phyloP scores from a whole-genome alignment of 2,888 invertebrate species.

The Apoda limacodes region DNA sequence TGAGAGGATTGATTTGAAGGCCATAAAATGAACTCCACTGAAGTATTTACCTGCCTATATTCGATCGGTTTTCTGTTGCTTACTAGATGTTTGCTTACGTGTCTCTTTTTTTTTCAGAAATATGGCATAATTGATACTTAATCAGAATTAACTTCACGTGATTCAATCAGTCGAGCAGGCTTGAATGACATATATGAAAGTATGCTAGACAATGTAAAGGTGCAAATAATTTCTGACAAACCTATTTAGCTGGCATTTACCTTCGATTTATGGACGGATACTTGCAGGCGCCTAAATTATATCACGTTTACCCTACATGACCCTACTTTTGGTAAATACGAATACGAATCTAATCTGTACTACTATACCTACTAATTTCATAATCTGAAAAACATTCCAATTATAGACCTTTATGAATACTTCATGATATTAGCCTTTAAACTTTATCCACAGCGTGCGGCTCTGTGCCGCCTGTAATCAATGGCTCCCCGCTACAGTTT shows the following conservation, averaged over 20 bases:
- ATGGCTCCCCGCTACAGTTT: no score
- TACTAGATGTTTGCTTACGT: no score
- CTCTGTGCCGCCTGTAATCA: no score
- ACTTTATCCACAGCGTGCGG: no score
- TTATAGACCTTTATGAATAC: neutral
- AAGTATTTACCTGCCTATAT: no score
- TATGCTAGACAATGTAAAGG: constrained; percentile 1
- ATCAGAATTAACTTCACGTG: constrained; percentile 1
- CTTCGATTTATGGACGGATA: constrained; percentile 3
- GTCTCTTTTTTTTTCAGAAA: constrained; percentile 5
- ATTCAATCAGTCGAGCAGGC: neutral
- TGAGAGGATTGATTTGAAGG: no score
- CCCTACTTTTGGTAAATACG: neutral
- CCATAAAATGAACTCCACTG: no score
- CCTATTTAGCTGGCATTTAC: neutral
- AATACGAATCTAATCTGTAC: neutral
- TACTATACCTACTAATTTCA: neutral
- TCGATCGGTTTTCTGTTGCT: no score
- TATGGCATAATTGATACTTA: neutral
- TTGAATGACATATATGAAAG: constrained; percentile 1
- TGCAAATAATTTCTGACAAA: neutral
- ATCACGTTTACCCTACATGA: constrained; percentile 1
- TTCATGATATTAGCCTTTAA: constrained; percentile 2
- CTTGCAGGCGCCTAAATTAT: neutral
- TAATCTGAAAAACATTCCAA: neutral